Conservation (phyloP, 2,888 invertebrate genomes). For the Brachyptera putata region DNA sequence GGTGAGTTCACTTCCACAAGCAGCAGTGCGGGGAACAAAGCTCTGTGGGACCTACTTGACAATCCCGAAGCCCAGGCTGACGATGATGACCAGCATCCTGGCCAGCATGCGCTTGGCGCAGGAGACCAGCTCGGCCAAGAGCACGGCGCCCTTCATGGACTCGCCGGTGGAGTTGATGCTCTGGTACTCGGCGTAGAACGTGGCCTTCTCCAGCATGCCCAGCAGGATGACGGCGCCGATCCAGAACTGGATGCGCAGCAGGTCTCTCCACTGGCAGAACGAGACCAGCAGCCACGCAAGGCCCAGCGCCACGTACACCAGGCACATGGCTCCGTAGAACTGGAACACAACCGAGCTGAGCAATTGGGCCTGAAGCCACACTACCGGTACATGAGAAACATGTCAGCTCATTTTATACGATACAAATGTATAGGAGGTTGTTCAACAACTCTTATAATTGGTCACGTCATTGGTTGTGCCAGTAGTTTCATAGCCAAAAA, state of each 20-base stretch:
- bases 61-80: slow-evolving; percentile 92
- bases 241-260: slow-evolving; percentile 92
- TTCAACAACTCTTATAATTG: too few species aligned
- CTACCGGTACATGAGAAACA: too few species aligned
- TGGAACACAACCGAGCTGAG: slow-evolving; percentile 45
- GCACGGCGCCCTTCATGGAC: slow-evolving; percentile 62
- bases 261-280: slow-evolving; percentile 83
- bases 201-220: slow-evolving; percentile 82
- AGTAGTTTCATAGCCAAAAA: too few species aligned
- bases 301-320: slow-evolving; percentile 78
- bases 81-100: slow-evolving; percentile 89
- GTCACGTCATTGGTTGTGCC: too few species aligned
- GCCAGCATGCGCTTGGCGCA: slow-evolving; percentile 88
- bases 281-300: slow-evolving; percentile 78
- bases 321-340: slow-evolving; percentile 90
- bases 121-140: slow-evolving; percentile 87
- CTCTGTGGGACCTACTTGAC: too few species aligned
- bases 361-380: too few species aligned
- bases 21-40: too few species aligned
- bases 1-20: background rate
- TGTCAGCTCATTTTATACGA: too few species aligned
- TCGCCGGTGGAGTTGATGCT: slow-evolving; percentile 66
- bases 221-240: slow-evolving; percentile 87
- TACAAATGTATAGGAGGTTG: too few species aligned
- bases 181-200: slow-evolving; percentile 86